Conservation (phyloP, 2,113 vertebrate genomes). For the Phoxinus phoxinus region DNA sequence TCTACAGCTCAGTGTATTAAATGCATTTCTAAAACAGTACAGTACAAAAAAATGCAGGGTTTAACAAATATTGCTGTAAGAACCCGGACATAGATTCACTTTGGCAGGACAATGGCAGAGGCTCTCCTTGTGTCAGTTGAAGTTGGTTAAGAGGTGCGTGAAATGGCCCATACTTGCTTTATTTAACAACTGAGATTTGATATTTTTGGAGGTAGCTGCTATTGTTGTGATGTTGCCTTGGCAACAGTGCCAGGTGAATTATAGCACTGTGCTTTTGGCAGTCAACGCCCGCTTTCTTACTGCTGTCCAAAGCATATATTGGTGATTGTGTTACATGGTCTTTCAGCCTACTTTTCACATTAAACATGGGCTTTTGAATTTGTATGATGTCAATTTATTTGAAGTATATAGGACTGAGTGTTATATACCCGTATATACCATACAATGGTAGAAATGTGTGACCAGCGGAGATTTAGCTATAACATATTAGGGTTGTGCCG, state of each 20-base stretch:
- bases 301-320: conserved; percentile 9
- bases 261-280: conserved; percentile 39
- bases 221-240: conserved; percentile 46
- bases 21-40: background rate
- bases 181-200: conserved; percentile 12
- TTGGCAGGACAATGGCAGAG: conserved; percentile 14
- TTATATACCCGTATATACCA: background rate
- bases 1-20: background rate
- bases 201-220: conserved; percentile 36
- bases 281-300: background rate
- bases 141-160: conserved; percentile 21
- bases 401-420: background rate
- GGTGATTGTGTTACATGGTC: conserved; percentile 21
- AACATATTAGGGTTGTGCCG: background rate
- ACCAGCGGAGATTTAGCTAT: background rate
- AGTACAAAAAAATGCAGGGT: background rate
- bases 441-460: background rate
- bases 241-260: conserved; percentile 41
- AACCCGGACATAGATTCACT: background rate
- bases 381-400: conserved; percentile 17
- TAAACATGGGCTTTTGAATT: conserved; percentile 4
- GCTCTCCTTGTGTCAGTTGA: conserved; percentile 14
- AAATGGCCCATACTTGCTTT: background rate
- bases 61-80: background rate
- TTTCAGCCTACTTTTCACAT: conserved; percentile 27